Conservation (phyloP, 2,888 invertebrate genomes). For the Agonopterix subpropinquella region DNA sequence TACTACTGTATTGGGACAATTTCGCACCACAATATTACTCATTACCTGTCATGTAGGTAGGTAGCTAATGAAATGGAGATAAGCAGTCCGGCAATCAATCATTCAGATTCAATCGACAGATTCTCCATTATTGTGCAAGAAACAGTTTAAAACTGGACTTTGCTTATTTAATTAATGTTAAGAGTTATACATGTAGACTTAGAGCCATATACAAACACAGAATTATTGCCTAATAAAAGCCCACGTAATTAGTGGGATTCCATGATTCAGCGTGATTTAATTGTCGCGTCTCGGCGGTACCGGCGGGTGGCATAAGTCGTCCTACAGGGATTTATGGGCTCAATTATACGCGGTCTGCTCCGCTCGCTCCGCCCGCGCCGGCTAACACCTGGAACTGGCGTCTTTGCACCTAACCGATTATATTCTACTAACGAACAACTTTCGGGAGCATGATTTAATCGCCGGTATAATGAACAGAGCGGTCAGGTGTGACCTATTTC, state of each 20-base stretch:
- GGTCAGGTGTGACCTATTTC: conserved; percentile 13
- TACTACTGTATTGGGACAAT: no score
- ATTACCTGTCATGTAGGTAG: no score
- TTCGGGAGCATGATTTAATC: conserved; percentile 26
- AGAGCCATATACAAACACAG: background rate
- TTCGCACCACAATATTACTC: no score
- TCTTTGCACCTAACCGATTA: conserved; percentile 2
- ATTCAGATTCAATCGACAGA: no score
- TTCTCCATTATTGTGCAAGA: no score
- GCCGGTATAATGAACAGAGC: conserved; percentile 22
- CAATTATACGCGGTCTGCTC: conserved; percentile 62
- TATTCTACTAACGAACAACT: conserved; percentile 17
- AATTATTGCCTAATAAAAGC: conserved; percentile 15
- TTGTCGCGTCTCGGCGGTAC: conserved; percentile 54
- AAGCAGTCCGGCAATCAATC: no score
- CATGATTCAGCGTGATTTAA: conserved; percentile 63
- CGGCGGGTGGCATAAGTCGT: conserved; percentile 46
- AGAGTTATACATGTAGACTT: no score
- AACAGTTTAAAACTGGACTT: no score
- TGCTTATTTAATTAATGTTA: no score
- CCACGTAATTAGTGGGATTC: conserved; percentile 50
- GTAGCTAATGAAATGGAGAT: no score
- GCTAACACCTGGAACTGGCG: conserved; percentile 38
- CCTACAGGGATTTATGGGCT: conserved; percentile 57
- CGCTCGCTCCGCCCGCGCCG: conserved; percentile 15